A percentile compares a stretch with the other conserved stretches of the same genome.
phyloP scores from a whole-genome alignment of 2,797 vertebrate genomes.

The Premnoplex brunnescens region DNA sequence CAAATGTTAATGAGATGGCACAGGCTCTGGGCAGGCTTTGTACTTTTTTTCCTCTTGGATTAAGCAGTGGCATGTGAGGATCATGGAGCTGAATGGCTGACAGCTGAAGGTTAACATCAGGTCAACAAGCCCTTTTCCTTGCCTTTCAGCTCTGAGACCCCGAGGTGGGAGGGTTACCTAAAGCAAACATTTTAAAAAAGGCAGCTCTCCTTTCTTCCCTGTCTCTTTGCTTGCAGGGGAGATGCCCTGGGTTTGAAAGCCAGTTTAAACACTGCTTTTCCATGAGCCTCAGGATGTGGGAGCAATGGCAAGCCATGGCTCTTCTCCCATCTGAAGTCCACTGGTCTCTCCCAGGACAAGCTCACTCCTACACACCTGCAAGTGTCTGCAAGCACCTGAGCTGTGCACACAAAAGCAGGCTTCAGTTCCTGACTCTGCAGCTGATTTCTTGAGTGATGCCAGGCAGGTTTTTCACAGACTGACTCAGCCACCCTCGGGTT shows the following conservation, averaged over 20 bases:
- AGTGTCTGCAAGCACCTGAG: neutral
- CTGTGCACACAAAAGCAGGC: neutral
- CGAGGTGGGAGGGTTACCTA: neutral
- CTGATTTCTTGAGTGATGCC: neutral
- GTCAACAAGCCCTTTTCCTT: conserved; percentile 41
- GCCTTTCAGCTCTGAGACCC: neutral
- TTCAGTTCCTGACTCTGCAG: neutral
- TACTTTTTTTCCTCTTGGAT: conserved; percentile 12
- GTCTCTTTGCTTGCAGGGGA: neutral
- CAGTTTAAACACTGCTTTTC: neutral
- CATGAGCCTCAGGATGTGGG: neutral
- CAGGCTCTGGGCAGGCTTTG: conserved; percentile 29
- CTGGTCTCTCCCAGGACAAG: neutral
- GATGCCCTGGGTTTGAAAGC: neutral
- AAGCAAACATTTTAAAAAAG: neutral
- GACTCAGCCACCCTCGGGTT: conserved; percentile 4
- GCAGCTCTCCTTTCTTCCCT: neutral
- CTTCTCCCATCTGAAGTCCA: neutral
- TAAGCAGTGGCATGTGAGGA: conserved; percentile 39
- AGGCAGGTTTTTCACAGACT: neutral
- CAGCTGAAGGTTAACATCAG: conserved; percentile 28
- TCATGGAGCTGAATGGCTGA: conserved; percentile 1
- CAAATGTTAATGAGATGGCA: conserved; percentile 49
- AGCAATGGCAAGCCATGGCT: neutral
- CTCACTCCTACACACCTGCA: neutral